Base-by-base conservation (phyloP, 2,888 invertebrate species). In the Nemoura dubitans region DNA sequence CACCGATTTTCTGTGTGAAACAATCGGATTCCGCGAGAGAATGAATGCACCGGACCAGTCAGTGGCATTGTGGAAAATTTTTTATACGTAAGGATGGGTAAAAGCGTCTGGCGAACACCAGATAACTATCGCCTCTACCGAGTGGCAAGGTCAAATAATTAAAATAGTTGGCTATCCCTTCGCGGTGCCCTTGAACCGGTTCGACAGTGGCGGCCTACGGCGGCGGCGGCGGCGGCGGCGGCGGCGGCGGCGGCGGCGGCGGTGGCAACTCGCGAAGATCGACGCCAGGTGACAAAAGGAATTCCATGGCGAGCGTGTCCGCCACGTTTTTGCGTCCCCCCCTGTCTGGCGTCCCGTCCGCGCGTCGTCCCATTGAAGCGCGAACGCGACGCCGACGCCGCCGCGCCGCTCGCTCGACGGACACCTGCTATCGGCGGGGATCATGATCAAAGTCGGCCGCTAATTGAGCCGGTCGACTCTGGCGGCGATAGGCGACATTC, bases 151-250 rank as follows among this genome's bases (percentile, higher is more conserved):
- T 88, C 88, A 87, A 87, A 87, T 87, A 87, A 88, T 88, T 88
- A 88, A 88, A 88, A 88, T 88, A 88, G 86, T 87, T 87, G 86
- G 86, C 82, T 87, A 87, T 87, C 87, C 87, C 87, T 87, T 82
- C 86, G 86, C 84, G 86, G 87, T 87, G 89, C 87, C 89, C 89
- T 89, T 89, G 88, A 88, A 88, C 88, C 86, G 87, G 59, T 59
- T 59, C 59, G 59, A 21, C 59, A 59, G 59, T 59, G 59, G 59
- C 59, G 59, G 59, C 59, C 59, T 3, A 10, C 36, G 36, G 36
- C 36, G 36, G 36, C 36, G 36, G 36, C 36, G 36, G 10, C 36
- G 36, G 10, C 36, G 36, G 36, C 36, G 36, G 3, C 36, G 36
- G 36, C 10, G 36, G 36, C 36, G 59, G 16, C 59, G 59, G 21